Conservation (phyloP, 2,888 invertebrate species). For the Polylopha cassiicola region DNA sequence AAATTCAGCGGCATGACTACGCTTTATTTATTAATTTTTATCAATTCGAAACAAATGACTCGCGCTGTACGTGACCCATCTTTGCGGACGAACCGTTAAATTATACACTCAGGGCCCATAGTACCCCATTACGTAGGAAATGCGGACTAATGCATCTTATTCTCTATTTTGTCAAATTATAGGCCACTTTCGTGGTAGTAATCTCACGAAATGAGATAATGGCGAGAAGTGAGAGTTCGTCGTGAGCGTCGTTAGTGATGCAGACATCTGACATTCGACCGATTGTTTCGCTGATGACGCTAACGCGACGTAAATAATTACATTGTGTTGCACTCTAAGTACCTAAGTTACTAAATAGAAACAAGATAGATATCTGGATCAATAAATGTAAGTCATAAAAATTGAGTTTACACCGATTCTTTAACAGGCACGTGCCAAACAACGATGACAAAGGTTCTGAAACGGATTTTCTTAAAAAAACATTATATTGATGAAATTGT, state of each 20-base stretch:
- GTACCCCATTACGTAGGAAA: constrained; percentile 68
- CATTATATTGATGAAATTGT: too few species aligned
- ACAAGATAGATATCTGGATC: too few species aligned
- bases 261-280: constrained; percentile 22
- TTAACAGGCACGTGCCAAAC: too few species aligned
- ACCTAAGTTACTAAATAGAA: too few species aligned
- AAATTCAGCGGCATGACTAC: constrained; percentile 10
- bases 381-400: too few species aligned
- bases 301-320: too few species aligned
- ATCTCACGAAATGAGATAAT: constrained; percentile 64
- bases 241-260: constrained; percentile 23
- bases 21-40: constrained; percentile 41
- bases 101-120: constrained; percentile 57
- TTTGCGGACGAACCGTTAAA: constrained; percentile 63
- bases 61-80: constrained; percentile 41
- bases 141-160: constrained; percentile 74
- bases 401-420: too few species aligned
- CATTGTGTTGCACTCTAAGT: too few species aligned
- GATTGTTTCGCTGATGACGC: constrained; percentile 8
- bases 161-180: constrained; percentile 76
- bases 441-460: too few species aligned
- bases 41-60: constrained; percentile 45
- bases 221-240: constrained; percentile 28
- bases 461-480: too few species aligned
- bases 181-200: constrained; percentile 51